phyloP scores from a whole-genome alignment of 2,113 vertebrate genomes.

The Gnathonemus echidnorhynchus region DNA sequence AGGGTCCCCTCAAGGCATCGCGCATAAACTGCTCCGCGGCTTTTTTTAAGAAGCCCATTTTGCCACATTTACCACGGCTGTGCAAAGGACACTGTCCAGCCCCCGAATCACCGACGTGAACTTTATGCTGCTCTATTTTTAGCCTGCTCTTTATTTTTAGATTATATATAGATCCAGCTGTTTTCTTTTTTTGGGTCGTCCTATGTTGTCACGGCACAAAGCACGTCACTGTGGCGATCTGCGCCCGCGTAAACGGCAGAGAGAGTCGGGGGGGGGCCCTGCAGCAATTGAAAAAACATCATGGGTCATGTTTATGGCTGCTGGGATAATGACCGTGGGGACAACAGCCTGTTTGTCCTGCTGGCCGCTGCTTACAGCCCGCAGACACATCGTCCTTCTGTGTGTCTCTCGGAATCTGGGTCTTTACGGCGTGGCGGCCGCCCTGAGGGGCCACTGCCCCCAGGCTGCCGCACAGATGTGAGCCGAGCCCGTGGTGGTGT shows the following conservation, averaged over 20 bases:
- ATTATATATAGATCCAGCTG: constrained; percentile 31
- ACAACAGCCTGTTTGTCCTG: background rate
- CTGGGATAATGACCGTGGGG: background rate
- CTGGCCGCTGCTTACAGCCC: background rate
- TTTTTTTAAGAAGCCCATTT: constrained; percentile 54
- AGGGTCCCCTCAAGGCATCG: constrained; percentile 67
- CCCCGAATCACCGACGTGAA: constrained; percentile 42
- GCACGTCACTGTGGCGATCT: constrained; percentile 27
- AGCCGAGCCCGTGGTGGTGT: background rate
- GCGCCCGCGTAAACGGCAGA: constrained; percentile 28
- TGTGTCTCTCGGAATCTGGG: background rate
- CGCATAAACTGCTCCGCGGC: constrained; percentile 63
- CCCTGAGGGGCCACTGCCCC: background rate
- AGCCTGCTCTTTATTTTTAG: constrained; percentile 8
- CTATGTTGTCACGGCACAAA: constrained; percentile 32
- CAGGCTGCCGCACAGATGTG: background rate
- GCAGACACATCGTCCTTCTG: background rate
- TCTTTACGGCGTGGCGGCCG: background rate
- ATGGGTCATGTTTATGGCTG: background rate
- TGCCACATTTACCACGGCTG: constrained; percentile 52
- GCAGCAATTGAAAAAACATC: background rate
- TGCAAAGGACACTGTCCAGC: constrained; percentile 44
- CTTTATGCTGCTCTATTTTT: constrained; percentile 30
- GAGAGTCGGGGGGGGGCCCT: background rate
- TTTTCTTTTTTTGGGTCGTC: constrained; percentile 12